These are phyloP conservation scores for Zeugodacus cucurbitae DNA, from an alignment of 1,140 invertebrate genomes.

Conservation along the genomic window DNA sequence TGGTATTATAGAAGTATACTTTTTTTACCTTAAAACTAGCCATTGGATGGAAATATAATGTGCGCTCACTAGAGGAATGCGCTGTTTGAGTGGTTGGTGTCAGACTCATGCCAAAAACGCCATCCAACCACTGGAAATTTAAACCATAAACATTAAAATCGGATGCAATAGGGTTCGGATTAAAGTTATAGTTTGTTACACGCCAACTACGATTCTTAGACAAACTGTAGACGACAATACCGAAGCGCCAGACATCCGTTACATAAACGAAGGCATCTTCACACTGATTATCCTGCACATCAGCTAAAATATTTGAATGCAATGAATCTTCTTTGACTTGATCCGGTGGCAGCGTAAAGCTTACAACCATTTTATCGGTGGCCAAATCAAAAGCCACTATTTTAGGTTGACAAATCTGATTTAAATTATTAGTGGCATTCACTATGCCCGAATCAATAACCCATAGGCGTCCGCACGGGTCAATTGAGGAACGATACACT, in stretches of 20 bases:
- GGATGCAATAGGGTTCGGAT: constrained; percentile 79
- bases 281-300: constrained; percentile 74
- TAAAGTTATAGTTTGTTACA: constrained; percentile 79
- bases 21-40: constrained; percentile 72
- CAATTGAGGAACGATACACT: constrained; percentile 79
- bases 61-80: constrained; percentile 67
- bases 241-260: constrained; percentile 81
- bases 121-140: constrained; percentile 84
- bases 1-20: background rate
- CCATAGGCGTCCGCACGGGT: constrained; percentile 79
- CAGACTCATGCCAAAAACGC: constrained; percentile 80
- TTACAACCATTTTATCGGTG: constrained; percentile 72
- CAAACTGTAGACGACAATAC: constrained; percentile 76
- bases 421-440: constrained; percentile 75
- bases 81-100: constrained; percentile 68
- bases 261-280: constrained; percentile 76
- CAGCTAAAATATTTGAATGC: constrained; percentile 79
- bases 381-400: constrained; percentile 79
- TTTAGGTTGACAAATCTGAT: constrained; percentile 77
- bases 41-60: constrained; percentile 83
- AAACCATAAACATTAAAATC: constrained; percentile 77
- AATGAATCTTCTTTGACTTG: constrained; percentile 77
- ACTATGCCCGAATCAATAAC: constrained; percentile 81
- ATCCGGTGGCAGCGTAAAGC: constrained; percentile 73
- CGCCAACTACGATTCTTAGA: constrained; percentile 76